These are phyloP conservation scores for Trachelus tabidus DNA, from an alignment of 2,888 invertebrate species.

Conservation along the genomic window DNA sequence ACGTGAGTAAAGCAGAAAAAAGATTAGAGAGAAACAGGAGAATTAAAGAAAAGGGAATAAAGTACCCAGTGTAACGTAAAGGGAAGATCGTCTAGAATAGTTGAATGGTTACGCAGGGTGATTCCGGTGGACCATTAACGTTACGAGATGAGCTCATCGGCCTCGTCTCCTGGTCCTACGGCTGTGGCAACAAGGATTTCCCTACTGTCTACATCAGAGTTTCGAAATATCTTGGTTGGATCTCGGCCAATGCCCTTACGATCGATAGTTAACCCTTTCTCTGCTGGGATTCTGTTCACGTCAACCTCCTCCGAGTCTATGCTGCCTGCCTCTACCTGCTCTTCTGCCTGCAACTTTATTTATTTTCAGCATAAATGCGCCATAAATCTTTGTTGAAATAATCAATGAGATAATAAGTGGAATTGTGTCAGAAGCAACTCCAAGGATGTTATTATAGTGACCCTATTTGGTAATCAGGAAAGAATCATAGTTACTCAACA, in stretches of 20 bases:
- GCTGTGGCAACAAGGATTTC: slow-evolving; percentile 44
- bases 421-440: too few relatives aligned
- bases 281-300: too few relatives aligned
- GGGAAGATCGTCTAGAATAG: background rate
- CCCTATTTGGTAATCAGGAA: too few relatives aligned
- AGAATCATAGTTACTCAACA: too few relatives aligned
- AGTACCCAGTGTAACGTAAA: background rate
- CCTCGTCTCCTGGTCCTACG: slow-evolving; percentile 52
- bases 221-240: slow-evolving; percentile 42
- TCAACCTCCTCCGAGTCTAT: too few relatives aligned
- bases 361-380: too few relatives aligned
- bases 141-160: slow-evolving; percentile 49
- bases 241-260: slow-evolving; percentile 18
- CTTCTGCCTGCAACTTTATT: too few relatives aligned
- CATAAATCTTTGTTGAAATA: too few relatives aligned
- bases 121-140: slow-evolving; percentile 56
- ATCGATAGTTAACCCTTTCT: background rate
- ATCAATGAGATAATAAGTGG: too few relatives aligned
- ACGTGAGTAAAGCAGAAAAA: slow-evolving; percentile 11
- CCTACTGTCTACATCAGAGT: slow-evolving; percentile 55
- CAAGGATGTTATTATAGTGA: too few relatives aligned
- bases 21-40: background rate
- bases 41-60: background rate
- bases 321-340: too few relatives aligned
- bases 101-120: slow-evolving; percentile 39